These are phyloP conservation scores for human (Homo sapiens) DNA, from an alignment of 2,113 vertebrate genomes.

Conservation along the genomic window GRCh38 chr9:61627501-61628000, in stretches of 20 bases:
- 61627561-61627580: neutral
- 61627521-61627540: neutral
- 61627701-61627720: slow-evolving; percentile 74
- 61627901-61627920: too few relatives aligned
- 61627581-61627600: neutral
- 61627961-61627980: too few relatives aligned
- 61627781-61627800: slow-evolving; percentile 41
- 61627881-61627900: too few relatives aligned
- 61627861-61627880: too few relatives aligned
- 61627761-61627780: slow-evolving; percentile 50
- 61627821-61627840: too few relatives aligned
- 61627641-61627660: slow-evolving; percentile 61
- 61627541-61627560: fast-evolving
- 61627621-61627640: neutral
- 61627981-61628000: too few relatives aligned
- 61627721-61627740: slow-evolving; percentile 70
- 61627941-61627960: too few relatives aligned
- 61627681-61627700: slow-evolving; percentile 77
- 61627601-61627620: neutral
- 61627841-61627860: too few relatives aligned
- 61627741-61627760: slow-evolving; percentile 60
- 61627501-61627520: neutral
- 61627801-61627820: neutral
- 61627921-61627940: too few relatives aligned
- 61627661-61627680: slow-evolving; percentile 68